Percentiles rank a stretch among this genome's conserved stretches.
Evolutionary conservation across 2,113 vertebrate species (phyloP).

Genomic region (Furnarius figulus): DNA sequence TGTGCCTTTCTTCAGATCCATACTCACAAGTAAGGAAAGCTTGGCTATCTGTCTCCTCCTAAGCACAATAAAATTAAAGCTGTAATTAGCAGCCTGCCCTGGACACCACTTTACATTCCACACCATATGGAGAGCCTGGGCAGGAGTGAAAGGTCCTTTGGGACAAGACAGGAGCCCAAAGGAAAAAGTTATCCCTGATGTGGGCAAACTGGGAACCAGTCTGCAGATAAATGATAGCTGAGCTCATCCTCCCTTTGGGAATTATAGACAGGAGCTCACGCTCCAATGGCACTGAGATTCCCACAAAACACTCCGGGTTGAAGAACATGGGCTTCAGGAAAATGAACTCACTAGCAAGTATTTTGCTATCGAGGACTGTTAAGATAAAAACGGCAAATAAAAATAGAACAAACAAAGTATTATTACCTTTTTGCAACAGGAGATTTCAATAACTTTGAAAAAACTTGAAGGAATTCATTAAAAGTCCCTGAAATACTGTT

Average conservation of each 20-base stretch:
- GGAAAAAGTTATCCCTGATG: not conserved
- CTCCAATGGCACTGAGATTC: not conserved
- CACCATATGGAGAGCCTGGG: not conserved
- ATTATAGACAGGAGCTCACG: not conserved
- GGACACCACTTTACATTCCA: slow-evolving; percentile 48
- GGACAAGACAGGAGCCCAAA: slow-evolving; percentile 1
- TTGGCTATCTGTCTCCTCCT: slow-evolving; percentile 75
- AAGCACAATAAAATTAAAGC: slow-evolving; percentile 77
- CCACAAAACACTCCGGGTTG: not conserved
- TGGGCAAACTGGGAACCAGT: slow-evolving; percentile 16
- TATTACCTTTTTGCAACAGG: not conserved
- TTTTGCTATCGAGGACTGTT: not conserved
- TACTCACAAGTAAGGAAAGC: slow-evolving; percentile 64
- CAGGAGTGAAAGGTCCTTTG: slow-evolving; percentile 31
- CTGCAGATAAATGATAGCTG: not conserved
- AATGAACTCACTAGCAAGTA: not conserved
- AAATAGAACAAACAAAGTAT: not conserved
- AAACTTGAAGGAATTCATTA: not conserved
- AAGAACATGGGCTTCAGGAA: not conserved
- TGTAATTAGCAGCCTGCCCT: slow-evolving; percentile 70
- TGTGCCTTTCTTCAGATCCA: slow-evolving; percentile 72
- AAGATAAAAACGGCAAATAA: not conserved
- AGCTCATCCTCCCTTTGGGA: not conserved
- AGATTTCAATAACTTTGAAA: not conserved
- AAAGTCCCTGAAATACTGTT: not conserved